Conservation (phyloP, 1,140 invertebrate species). For the Sycophaga agraensis region DNA sequence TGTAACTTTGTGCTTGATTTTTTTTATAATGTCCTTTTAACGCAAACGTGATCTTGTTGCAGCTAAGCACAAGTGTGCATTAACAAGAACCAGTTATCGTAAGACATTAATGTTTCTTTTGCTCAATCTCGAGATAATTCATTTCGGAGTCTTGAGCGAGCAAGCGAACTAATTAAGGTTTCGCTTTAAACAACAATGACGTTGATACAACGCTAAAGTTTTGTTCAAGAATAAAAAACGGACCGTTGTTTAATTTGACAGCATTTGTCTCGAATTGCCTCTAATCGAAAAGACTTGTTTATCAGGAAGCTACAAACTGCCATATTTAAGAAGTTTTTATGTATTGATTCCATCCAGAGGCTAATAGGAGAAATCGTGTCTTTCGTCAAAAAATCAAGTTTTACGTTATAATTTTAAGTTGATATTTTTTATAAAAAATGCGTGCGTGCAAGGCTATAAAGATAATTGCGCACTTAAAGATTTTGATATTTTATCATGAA, state of each 20-base stretch:
- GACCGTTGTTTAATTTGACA: not conserved
- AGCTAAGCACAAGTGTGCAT: slow-evolving; percentile 12
- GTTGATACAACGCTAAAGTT: no score
- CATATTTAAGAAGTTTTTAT: slow-evolving; percentile 9
- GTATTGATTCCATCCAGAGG: not conserved
- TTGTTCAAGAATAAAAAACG: no score
- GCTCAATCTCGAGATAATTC: not conserved
- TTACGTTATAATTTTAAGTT: no score
- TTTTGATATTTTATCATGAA: not conserved
- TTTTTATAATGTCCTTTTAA: slow-evolving; percentile 4
- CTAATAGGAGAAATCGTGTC: not conserved
- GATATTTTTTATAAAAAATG: slow-evolving; percentile 6
- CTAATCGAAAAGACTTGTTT: slow-evolving; percentile 11
- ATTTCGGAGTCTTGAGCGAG: not conserved
- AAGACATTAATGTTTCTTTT: not conserved
- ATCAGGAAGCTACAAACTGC: slow-evolving; percentile 10
- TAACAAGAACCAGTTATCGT: slow-evolving; percentile 7
- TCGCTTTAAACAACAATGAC: not conserved
- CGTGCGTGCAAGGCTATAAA: not conserved
- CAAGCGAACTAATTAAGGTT: not conserved
- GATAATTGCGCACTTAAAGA: slow-evolving; percentile 4
- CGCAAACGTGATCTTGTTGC: slow-evolving; percentile 21
- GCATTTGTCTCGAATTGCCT: not conserved
- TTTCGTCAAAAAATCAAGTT: no score
- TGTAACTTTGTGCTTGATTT: slow-evolving; percentile 4